Evolutionary conservation across 2,113 vertebrate species (phyloP), one percentile per base, ranked within the genome.

Genomic region (Piprites chloris): DNA sequence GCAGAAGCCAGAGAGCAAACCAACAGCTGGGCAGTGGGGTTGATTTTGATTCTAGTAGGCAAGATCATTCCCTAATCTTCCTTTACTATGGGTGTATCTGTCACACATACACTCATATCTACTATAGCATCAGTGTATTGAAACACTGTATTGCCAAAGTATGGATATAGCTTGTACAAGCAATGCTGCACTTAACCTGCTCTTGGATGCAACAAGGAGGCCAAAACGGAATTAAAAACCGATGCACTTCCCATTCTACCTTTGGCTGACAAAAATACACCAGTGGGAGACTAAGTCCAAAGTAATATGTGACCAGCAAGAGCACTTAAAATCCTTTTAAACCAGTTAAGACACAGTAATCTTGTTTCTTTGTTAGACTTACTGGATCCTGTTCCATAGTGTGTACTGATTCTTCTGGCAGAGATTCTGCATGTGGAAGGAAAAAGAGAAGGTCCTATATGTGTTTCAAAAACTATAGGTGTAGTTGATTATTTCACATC

Each of bases 121-220:
- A 15, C 56, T 44, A 1, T 9, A 56, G 12, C 14, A 76, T 65
- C 23, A 2, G 14, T 39, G n/a, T n/a, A 23, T 41, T 26, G 19
- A 24, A 21, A 47, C 1, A 8, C 12, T 0, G 0, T 17, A 22
- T 27, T 47, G n/a, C 23, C 47, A 47, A 67, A 63, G 26, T 66
- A 35, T 3, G 26, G 73, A 28, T 55, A 35, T 6, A 20, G 14
- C 18, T 46, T 39, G 6, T n/a, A 59, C 2, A 2, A 83, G 24
- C 16, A 79, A 33, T 73, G 35, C 24, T 19, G 32, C 35, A 39
- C 3, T 5, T 65, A 47, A 39, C 10, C 42, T 6, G 0, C 42
- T 76, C 44, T 73, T 28, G 59, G 9, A 27, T 35, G 9, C 30
- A 90, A 47, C 19, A 73, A 49, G 12, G 44, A 79, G 19, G 33